Base-by-base conservation (phyloP, 2,888 invertebrate species). In the Troides oblongomaculatus region DNA sequence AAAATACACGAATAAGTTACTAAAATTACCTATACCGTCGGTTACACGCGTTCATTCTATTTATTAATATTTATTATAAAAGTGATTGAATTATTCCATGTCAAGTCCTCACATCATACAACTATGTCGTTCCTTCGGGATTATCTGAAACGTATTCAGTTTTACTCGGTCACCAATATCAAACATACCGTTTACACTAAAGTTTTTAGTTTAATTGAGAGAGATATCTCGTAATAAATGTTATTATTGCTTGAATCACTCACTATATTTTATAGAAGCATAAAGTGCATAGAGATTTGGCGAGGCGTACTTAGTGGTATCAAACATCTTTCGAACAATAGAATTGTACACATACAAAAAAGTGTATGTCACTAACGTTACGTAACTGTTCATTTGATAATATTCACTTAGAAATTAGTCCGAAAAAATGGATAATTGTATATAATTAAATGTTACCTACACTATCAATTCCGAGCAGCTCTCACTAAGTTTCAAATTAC, bases 401-500 rank as follows among this genome's bases (percentile, higher is more conserved):
- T 62, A 50, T 36, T 39, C 60, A 39, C 21, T 23, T 60, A 66
- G 43, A 30, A 39, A 14, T 70, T 66, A 64, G 66, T 70, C 30
- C 68, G 64, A 66, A 66, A 39, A 39, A 25, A 50, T 57, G 60
- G 58, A 70, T 68, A 46, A 69, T 56, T 69, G 61, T 65, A 63
- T 72, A 72, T 71, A 63, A 65, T 62, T 59, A 61, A 68, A 72
- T 57, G 68, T 73, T 74, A 74, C 70, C 70, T 74, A 75, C 68
- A 71, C 74, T 71, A 73, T 78, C 78, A 78, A 78, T 78, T 78
- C 78, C 78, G 73, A 75, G 73, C 64, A 74, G 72, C 72, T 73
- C 74, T 71, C 70, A 71, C 67, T 71, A 71, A 57, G 64, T 70
- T 66, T 64, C 59, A 43, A 68, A 67, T 57, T 46, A 64, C 46